A percentile compares a stretch with the other conserved stretches of the same genome.
Evolutionary conservation across 2,113 vertebrate genomes (phyloP).

Genomic region (Eulemur rufifrons): DNA sequence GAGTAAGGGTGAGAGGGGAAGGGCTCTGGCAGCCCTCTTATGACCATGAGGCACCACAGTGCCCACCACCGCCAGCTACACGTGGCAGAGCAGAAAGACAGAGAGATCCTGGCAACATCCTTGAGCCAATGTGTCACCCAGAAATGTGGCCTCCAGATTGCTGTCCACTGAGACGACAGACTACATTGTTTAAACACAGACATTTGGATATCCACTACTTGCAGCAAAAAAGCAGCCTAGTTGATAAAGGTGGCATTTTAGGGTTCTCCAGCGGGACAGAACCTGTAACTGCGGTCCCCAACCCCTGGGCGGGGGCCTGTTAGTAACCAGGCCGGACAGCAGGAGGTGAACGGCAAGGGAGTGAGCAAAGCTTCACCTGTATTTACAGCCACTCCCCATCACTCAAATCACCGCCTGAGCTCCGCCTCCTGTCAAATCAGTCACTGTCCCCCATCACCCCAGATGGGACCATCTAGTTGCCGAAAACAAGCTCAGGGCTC

Average conservation of each 20-base stretch:
- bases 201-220: not conserved
- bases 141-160: not conserved
- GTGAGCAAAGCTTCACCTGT: no score
- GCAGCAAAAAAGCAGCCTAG: not conserved
- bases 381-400: no score
- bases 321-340: no score
- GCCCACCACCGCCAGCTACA: not conserved
- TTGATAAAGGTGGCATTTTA: not conserved
- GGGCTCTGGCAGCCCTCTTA: not conserved
- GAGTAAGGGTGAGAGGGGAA: not conserved
- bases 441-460: no score
- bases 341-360: no score
- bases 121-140: rapidly evolving
- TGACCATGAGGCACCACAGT: not conserved
- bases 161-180: rapidly evolving
- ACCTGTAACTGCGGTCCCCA: not conserved
- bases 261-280: not conserved
- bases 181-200: not conserved
- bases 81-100: not conserved
- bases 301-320: no score
- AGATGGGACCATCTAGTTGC: no score
- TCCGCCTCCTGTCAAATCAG: no score
- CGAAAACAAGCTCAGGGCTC: no score
- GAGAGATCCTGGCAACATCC: not conserved
- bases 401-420: no score